These are phyloP conservation scores for Watsonalla cultraria DNA, from an alignment of 2,888 invertebrate species.

Conservation along the genomic window DNA sequence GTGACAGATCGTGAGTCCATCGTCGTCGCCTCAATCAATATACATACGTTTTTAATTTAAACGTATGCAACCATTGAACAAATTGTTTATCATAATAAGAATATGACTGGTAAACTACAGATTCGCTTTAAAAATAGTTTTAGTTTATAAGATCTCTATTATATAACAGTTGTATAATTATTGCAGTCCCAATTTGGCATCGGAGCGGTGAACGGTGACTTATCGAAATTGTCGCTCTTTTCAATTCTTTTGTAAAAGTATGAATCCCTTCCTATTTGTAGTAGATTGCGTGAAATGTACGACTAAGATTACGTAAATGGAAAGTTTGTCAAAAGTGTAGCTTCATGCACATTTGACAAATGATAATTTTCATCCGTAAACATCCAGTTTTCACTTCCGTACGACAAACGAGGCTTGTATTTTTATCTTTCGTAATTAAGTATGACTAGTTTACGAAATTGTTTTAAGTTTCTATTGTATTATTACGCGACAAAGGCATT, in stretches of 20 bases:
- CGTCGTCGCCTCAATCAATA: too few species aligned
- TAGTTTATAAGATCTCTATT: constrained; percentile 2
- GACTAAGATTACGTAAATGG: neutral
- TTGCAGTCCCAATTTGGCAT: neutral
- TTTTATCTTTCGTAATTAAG: too few species aligned
- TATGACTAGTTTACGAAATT: too few species aligned
- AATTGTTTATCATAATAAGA: too few species aligned
- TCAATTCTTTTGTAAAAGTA: neutral
- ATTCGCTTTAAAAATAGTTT: too few species aligned
- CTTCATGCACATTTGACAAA: neutral
- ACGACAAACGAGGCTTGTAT: too few species aligned
- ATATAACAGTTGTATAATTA: constrained; percentile 4
- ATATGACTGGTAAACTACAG: too few species aligned
- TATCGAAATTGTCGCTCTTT: neutral
- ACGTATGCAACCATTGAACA: too few species aligned
- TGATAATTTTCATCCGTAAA: neutral
- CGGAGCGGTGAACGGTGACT: neutral
- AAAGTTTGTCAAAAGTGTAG: neutral
- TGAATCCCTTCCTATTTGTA: neutral
- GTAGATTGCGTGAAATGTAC: neutral
- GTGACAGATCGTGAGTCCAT: too few species aligned
- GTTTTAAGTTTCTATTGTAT: too few species aligned
- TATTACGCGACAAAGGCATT: too few species aligned
- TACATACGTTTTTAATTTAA: too few species aligned
- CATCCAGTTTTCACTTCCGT: neutral